Percentiles rank a stretch among this genome's conserved stretches.
Evolutionary conservation across 2,797 vertebrate genomes (phyloP).

Genomic region (Syngnathus rostellatus): DNA sequence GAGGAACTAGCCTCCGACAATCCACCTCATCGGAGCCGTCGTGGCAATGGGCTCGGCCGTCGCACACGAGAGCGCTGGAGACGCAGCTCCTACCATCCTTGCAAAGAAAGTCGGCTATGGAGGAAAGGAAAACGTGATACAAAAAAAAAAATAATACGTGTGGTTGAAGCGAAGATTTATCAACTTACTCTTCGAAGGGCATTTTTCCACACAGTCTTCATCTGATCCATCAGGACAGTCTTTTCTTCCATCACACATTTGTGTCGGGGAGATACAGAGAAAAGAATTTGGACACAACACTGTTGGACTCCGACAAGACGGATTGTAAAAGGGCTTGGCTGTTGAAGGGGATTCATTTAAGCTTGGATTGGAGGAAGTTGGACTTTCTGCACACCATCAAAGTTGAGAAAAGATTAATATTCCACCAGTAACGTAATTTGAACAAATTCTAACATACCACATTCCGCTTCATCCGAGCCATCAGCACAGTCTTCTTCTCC

Average conservation of each 20-base stretch:
- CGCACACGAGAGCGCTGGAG: constrained; percentile 40
- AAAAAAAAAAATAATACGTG: too few relatives aligned
- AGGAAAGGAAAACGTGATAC: not conserved
- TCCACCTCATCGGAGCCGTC: constrained; percentile 52
- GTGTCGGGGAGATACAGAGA: constrained; percentile 59
- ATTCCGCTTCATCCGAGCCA: constrained; percentile 78
- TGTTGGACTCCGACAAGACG: constrained; percentile 56
- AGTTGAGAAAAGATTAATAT: constrained; percentile 18
- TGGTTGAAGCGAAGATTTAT: not conserved
- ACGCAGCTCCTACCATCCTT: constrained; percentile 47
- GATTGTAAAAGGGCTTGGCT: not conserved
- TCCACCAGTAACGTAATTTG: too few relatives aligned
- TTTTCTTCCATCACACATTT: constrained; percentile 72
- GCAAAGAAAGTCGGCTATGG: constrained; percentile 47
- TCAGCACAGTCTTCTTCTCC: constrained; percentile 75
- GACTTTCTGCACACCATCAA: not conserved
- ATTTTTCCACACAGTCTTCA: constrained; percentile 68
- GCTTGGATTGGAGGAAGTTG: fast-evolving
- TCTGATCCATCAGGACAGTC: constrained; percentile 80
- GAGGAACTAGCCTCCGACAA: constrained; percentile 18
- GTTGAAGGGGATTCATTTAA: not conserved
- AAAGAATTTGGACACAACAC: constrained; percentile 64
- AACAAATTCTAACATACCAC: constrained; percentile 33
- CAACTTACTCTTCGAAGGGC: constrained; percentile 59
- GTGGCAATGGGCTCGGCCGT: constrained; percentile 48